Evolutionary conservation across 92 coral and sea anemone species (phyloP).

Genomic region (Epizoanthus ramosus): DNA sequence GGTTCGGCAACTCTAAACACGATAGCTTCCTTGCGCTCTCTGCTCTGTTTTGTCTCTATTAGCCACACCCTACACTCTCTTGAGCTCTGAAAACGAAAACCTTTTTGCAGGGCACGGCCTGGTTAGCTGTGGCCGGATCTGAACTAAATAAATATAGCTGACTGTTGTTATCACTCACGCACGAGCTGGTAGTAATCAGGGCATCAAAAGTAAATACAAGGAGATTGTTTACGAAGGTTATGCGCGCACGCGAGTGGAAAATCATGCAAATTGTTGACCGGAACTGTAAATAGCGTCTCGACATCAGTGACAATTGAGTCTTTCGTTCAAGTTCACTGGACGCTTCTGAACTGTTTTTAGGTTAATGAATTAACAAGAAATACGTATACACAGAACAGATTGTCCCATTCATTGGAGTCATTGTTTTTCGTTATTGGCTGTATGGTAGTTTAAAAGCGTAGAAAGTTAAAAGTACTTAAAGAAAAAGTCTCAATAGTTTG

Average conservation of each 20-base stretch:
- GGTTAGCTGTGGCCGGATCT: not conserved
- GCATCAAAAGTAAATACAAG: not conserved
- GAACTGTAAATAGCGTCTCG: not conserved
- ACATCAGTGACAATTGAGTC: not conserved
- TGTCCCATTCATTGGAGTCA: not conserved
- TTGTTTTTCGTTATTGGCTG: not conserved
- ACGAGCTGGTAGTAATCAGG: not conserved
- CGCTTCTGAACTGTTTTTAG: not conserved
- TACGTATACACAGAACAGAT: not conserved
- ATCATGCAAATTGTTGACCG: constrained; percentile 25
- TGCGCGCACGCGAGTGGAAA: constrained; percentile 30
- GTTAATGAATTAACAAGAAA: not conserved
- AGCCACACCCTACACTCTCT: not conserved
- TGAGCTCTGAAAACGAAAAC: not conserved
- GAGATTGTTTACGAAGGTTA: constrained; percentile 1
- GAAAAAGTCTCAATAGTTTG: no score
- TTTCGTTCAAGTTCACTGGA: not conserved
- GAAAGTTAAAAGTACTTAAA: not conserved
- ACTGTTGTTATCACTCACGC: not conserved
- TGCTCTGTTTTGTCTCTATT: not conserved
- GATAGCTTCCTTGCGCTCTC: not conserved
- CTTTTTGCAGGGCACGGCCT: not conserved
- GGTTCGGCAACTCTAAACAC: no score
- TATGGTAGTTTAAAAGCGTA: not conserved
- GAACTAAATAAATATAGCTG: not conserved